Evolutionary conservation across 2,888 invertebrate species (phyloP), one percentile per base, ranked within the genome.

Genomic region (Carpatolechia fugitivella): DNA sequence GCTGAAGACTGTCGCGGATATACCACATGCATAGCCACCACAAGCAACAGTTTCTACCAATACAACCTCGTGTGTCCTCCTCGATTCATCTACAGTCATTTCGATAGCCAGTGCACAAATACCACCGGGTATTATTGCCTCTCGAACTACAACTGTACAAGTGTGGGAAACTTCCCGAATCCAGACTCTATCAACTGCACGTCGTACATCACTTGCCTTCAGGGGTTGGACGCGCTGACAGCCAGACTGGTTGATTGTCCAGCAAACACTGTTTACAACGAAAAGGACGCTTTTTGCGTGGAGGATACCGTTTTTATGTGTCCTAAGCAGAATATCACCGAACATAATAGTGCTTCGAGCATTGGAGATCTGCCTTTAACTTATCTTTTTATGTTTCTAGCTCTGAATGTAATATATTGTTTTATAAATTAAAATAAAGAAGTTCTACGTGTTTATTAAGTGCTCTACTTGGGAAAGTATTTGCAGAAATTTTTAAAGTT

Each of bases 21-120:
- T 61, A 78, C 81, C n/a, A 80, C 86, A 66, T 90, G 90, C 55
- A 64, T 88, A 0, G 64, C 66, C 6, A 71, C 71, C 0, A 77
- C 76, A 0, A 61, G 69, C 0, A 64, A 62, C 1, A 72, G 68
- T 11, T 85, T 76, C 59, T 76, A 76, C 1, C 76, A 80, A 36
- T 78, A 82, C 65, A 76, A 82, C 56, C 73, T 88, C 0, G 65
- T 66, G 1, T 90, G 90, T 55, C 89, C 90, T 0, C 61, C 72
- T 13, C 72, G 76, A 41, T 82, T 78, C 44, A 68, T 81, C 5
- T 88, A 80, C 67, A 85, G 81, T 56, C 85, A 88, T 57, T 41
- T 78, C 35, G 81, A 83, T 54, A 68, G 67, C 47, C 76, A 80
- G 49, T 90, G 89, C 62, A 84, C 85, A 0, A 86, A 85, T 49